Percentiles rank a stretch among this genome's conserved stretches.
Conservation (phyloP, 2,113 vertebrate species). For the Cichladusa arquata region DNA sequence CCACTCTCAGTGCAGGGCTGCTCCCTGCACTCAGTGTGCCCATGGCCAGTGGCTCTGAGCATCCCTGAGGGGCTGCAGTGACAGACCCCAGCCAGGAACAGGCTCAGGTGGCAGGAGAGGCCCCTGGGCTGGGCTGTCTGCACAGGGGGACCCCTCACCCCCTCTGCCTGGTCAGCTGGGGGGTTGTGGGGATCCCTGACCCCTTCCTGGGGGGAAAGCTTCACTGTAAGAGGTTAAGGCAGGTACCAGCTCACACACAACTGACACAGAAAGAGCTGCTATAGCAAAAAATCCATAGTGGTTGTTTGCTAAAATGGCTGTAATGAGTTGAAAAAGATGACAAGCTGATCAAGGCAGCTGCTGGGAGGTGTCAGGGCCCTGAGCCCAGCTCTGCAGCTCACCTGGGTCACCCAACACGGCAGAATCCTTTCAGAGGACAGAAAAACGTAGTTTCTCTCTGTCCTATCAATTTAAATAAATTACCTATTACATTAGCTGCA, state of each 20-base stretch:
- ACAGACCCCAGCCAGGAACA: background rate
- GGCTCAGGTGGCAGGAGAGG: background rate
- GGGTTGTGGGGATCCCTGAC: background rate
- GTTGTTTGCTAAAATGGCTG: background rate
- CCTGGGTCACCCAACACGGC: background rate
- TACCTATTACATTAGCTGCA: constrained; percentile 57
- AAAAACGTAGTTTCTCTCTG: background rate
- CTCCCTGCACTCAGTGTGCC: background rate
- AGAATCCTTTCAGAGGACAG: background rate
- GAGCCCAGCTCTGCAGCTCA: background rate
- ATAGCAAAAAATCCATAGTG: background rate
- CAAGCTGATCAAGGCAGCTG: background rate
- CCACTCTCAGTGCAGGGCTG: background rate
- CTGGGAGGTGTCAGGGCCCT: background rate
- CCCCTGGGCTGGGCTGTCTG: background rate
- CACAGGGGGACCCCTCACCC: background rate
- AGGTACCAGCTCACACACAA: background rate
- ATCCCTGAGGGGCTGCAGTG: background rate
- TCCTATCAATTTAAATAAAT: constrained; percentile 58
- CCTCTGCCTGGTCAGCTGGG: background rate
- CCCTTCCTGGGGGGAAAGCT: background rate
- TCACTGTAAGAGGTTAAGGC: background rate
- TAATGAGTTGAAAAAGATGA: background rate
- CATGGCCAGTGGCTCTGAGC: rapidly evolving
- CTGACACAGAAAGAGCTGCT: background rate